These are phyloP conservation scores for Hymenochirus boettgeri DNA, from an alignment of 2,113 vertebrate genomes.

Conservation along the genomic window DNA sequence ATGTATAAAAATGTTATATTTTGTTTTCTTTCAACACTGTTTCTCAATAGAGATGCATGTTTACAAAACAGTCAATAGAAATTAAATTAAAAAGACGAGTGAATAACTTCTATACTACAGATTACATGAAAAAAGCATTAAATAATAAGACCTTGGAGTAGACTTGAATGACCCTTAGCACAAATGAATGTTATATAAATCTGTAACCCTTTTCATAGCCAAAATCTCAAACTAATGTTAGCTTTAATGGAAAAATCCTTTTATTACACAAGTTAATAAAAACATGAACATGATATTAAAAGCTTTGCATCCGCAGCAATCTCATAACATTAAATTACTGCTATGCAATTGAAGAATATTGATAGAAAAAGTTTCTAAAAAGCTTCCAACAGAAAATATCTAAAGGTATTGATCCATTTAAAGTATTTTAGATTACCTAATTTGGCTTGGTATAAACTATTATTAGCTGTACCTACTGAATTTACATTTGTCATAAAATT, in stretches of 20 bases:
- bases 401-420: not conserved
- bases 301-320: not conserved
- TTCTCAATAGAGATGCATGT: not conserved
- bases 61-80: conserved; percentile 22
- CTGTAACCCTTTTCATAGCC: not conserved
- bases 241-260: not conserved
- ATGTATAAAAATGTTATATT: not conserved
- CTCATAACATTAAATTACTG: not conserved
- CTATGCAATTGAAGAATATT: not conserved
- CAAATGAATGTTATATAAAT: conserved; percentile 6
- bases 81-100: conserved; percentile 16
- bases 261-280: not conserved
- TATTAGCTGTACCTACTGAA: too few relatives aligned
- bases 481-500: too few relatives aligned
- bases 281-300: conserved; percentile 4
- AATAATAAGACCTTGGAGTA: conserved; percentile 21
- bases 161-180: not conserved
- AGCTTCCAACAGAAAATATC: not conserved
- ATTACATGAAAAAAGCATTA: conserved; percentile 17
- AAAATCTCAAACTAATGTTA: not conserved
- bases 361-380: conserved; percentile 1
- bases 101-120: conserved; percentile 23
- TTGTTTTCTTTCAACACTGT: conserved; percentile 5
- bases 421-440: not conserved
- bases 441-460: too few relatives aligned